Evolutionary conservation across 2,888 invertebrate species (phyloP).

Genomic region (Melanotus villosus): DNA sequence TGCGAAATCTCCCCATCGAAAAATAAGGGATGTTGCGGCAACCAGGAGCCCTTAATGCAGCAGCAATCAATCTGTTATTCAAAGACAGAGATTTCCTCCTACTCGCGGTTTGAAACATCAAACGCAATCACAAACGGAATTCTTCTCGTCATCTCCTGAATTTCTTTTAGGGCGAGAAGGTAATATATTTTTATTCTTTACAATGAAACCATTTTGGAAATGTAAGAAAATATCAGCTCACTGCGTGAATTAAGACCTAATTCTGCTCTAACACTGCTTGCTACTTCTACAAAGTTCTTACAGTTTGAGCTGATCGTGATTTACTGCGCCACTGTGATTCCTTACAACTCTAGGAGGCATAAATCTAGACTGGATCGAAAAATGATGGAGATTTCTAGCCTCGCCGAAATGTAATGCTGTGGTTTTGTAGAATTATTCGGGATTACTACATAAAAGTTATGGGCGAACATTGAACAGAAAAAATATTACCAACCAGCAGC

Average conservation of each 20-base stretch:
- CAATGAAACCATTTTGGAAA: too few relatives aligned
- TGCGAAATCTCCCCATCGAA: too few relatives aligned
- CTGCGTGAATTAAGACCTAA: constrained; percentile 16
- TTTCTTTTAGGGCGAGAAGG: background rate
- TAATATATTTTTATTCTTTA: too few relatives aligned
- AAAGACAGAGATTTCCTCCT: constrained; percentile 12
- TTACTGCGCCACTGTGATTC: constrained; percentile 19
- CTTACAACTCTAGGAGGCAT: constrained; percentile 13
- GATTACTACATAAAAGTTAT: background rate
- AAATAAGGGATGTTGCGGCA: background rate
- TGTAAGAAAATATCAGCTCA: background rate
- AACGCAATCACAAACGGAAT: background rate
- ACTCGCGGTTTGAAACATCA: background rate
- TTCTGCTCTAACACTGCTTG: background rate
- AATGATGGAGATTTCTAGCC: constrained; percentile 20
- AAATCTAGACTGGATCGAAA: constrained; percentile 15
- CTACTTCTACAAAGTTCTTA: constrained; percentile 13
- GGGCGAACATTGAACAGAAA: background rate
- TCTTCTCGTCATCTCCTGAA: background rate
- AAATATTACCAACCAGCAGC: too few relatives aligned
- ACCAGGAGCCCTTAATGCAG: constrained; percentile 19
- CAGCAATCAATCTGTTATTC: constrained; percentile 33
- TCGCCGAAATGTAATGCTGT: background rate
- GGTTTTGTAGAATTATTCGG: constrained; percentile 3
- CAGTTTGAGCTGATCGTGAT: constrained; percentile 20